These are phyloP conservation scores for Gallinago media DNA, from an alignment of 2,113 vertebrate species.

Conservation along the genomic window DNA sequence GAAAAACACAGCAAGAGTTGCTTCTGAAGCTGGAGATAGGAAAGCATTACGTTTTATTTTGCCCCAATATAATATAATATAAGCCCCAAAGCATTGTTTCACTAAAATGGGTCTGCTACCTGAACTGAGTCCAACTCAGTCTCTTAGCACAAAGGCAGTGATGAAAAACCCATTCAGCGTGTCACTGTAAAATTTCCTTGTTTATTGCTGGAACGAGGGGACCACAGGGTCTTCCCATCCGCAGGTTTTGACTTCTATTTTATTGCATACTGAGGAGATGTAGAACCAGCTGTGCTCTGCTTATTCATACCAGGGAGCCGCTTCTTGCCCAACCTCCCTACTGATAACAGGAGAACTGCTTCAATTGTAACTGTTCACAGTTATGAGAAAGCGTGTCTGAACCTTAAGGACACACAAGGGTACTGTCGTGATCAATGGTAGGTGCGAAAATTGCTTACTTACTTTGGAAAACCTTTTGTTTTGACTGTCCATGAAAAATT, in stretches of 20 bases:
- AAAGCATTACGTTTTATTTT: conserved; percentile 69
- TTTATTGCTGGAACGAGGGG: conserved; percentile 9
- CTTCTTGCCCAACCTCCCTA: not conserved
- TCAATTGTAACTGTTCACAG: not conserved
- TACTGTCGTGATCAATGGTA: not conserved
- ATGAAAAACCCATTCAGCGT: conserved; percentile 6
- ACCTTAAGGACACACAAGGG: not conserved
- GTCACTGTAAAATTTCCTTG: conserved; percentile 40
- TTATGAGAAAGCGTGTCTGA: not conserved
- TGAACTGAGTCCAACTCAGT: conserved; percentile 64
- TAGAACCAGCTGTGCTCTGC: not conserved
- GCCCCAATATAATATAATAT: conserved; percentile 23
- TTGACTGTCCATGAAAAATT: not conserved
- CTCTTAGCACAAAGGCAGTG: conserved; percentile 44
- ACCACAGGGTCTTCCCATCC: not conserved
- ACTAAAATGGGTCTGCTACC: conserved; percentile 40
- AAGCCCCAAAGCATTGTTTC: conserved; percentile 64
- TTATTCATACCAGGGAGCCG: not conserved
- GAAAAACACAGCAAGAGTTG: conserved; percentile 52
- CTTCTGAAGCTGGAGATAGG: conserved; percentile 62
- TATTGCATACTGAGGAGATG: not conserved
- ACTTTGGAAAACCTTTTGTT: conserved; percentile 8
- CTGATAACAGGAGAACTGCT: not conserved
- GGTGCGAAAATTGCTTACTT: not conserved
- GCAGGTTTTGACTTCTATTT: not conserved